These are phyloP conservation scores for Rhingia campestris DNA, from an alignment of 2,888 invertebrate genomes.

Conservation along the genomic window DNA sequence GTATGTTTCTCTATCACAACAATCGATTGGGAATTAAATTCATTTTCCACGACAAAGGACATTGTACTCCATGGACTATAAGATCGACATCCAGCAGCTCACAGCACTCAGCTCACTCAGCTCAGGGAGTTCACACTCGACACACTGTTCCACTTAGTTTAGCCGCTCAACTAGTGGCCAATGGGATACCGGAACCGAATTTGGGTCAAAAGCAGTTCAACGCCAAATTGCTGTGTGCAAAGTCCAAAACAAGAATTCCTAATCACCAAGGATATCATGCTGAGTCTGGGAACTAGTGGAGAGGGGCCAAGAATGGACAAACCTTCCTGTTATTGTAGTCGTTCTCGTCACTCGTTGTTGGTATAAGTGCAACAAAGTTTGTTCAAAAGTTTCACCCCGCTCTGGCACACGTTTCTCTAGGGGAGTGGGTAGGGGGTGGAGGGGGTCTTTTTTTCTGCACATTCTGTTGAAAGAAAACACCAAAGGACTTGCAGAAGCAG, in stretches of 20 bases:
- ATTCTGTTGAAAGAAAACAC: slow-evolving; percentile 15
- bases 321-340: no score
- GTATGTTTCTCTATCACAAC: neutral
- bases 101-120: slow-evolving; percentile 16
- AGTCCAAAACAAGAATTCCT: slow-evolving; percentile 32
- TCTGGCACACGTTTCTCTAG: no score
- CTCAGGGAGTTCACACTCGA: neutral
- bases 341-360: no score
- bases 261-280: slow-evolving; percentile 23
- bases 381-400: slow-evolving; percentile 9
- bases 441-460: neutral
- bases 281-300: neutral
- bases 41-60: slow-evolving; percentile 42
- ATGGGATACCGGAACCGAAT: neutral
- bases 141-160: neutral
- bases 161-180: slow-evolving; percentile 36
- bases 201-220: slow-evolving; percentile 37
- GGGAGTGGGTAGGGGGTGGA: neutral
- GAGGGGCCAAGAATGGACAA: no score
- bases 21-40: slow-evolving; percentile 46
- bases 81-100: slow-evolving; percentile 28
- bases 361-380: neutral
- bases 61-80: slow-evolving; percentile 16
- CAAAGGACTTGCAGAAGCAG: neutral
- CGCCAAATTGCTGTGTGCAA: slow-evolving; percentile 10